Base-by-base conservation (phyloP, 2,888 invertebrate species). In the Nebria brevicollis region DNA sequence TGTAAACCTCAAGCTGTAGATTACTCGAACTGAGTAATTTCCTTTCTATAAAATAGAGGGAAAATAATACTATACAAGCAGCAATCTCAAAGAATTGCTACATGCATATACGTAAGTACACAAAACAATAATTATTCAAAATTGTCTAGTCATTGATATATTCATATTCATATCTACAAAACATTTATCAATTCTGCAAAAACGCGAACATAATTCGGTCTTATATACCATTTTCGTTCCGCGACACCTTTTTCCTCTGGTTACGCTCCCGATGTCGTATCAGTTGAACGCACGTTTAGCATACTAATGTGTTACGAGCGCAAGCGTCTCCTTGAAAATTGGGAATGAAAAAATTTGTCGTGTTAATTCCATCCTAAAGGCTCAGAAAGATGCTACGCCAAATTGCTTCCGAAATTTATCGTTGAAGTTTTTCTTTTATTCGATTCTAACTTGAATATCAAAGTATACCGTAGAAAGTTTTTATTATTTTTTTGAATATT, bases 271-370 rank as follows among this genome's bases (percentile, higher is more conserved):
- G 5, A 25, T 68, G 15, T 25, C 68, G 72, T 77, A 77, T 77
- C 77, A 77, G 72, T 77, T 77, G 64, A 54, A 72, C 72, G 72
- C 72, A 72, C 77, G 77, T 77, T 77, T 72, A 70, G 77, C 77
- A 77, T 77, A 77, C 77, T 77, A 77, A 77, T 77, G 77, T 72
- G 54, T 54, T 72, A 77, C 77, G 54, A 54, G 13, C 8, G 72
- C 72, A 64, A 64, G 68, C 25, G 34, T 77, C 72, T 15, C 41
- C 64, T 41, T 72, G 25, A 77, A 77, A 77, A 77, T 77, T 77
- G 72, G 34, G 77, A 77, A 77, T 77, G 77, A 77, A 77, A 77
- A 77, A 77, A 77, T 77, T 72, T 77, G 77, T 77, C 77, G 77
- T 77, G 77, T 72, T 77, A 77, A 77, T 77, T 77, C 77, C 72